Conservation (phyloP, 1,140 invertebrate genomes). For the Bradynema listronoti region DNA sequence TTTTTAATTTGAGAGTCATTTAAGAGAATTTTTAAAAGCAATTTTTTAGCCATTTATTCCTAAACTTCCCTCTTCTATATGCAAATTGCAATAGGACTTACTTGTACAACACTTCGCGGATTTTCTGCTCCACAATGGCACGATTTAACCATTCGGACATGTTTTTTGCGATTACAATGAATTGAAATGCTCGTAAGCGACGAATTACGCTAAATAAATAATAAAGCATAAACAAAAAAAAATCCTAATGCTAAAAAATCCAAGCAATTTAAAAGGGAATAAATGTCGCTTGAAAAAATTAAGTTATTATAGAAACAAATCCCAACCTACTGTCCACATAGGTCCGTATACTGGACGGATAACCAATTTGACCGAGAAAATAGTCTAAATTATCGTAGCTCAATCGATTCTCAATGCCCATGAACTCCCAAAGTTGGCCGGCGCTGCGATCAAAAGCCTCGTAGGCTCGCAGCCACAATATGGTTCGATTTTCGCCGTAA, state of each 20-base stretch:
- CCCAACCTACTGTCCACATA: conserved; percentile 6
- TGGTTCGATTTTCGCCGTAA: conserved; percentile 46
- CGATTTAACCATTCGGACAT: conserved; percentile 55
- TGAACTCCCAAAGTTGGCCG: conserved; percentile 13
- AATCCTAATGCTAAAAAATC: too few species aligned
- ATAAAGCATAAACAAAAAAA: not conserved
- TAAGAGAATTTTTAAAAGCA: too few species aligned
- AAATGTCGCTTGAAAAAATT: too few species aligned
- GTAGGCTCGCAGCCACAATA: conserved; percentile 48
- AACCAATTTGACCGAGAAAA: conserved; percentile 43
- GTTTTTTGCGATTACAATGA: conserved; percentile 44
- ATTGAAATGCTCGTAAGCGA: conserved; percentile 40
- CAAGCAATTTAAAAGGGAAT: too few species aligned
- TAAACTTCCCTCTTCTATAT: too few species aligned
- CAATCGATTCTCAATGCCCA: conserved; percentile 22
- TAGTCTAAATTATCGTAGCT: conserved; percentile 40
- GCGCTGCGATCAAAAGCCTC: conserved; percentile 44
- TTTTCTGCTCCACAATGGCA: conserved; percentile 44
- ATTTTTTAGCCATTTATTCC: too few species aligned
- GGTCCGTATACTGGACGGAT: conserved; percentile 43
- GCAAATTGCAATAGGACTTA: too few species aligned
- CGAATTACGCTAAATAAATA: conserved; percentile 21
- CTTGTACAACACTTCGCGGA: conserved; percentile 33
- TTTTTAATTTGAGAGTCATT: too few species aligned
- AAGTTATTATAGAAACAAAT: not conserved